Conservation (phyloP, 2,113 vertebrate genomes). For the Hippocampus guttulatus region DNA sequence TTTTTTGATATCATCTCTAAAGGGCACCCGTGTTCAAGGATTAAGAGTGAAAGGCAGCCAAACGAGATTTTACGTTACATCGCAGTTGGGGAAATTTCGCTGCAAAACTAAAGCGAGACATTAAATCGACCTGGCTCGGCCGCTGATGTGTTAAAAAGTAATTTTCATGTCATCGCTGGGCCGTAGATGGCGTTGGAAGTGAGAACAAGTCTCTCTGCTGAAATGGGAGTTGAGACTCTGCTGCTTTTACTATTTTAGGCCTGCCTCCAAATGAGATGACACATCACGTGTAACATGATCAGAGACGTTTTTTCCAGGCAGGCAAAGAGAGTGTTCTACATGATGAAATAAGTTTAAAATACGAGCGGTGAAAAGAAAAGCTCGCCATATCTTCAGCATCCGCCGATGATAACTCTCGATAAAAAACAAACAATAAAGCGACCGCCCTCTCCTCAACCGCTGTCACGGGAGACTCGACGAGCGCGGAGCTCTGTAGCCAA, state of each 20-base stretch:
- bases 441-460: not conserved
- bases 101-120: not conserved
- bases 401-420: not conserved
- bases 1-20: slow-evolving; percentile 13
- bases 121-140: not conserved
- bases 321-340: not conserved
- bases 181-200: not conserved
- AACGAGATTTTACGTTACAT: slow-evolving; percentile 3
- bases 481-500: not conserved
- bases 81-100: not conserved
- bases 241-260: not conserved
- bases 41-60: slow-evolving; percentile 8
- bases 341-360: not conserved
- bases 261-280: not conserved
- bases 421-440: not conserved
- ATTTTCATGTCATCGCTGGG: not conserved
- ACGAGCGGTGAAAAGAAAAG: not conserved
- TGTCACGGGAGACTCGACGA: not conserved
- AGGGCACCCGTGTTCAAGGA: slow-evolving; percentile 20
- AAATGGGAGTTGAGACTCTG: not conserved
- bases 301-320: not conserved
- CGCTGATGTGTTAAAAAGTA: not conserved
- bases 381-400: not conserved
- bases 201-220: not conserved
- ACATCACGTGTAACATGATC: not conserved